Percentiles rank a stretch among this genome's conserved stretches.
These are phyloP conservation scores for Diabrotica virgifera DNA, from an alignment of 1,140 invertebrate species.

Conservation along the genomic window DNA sequence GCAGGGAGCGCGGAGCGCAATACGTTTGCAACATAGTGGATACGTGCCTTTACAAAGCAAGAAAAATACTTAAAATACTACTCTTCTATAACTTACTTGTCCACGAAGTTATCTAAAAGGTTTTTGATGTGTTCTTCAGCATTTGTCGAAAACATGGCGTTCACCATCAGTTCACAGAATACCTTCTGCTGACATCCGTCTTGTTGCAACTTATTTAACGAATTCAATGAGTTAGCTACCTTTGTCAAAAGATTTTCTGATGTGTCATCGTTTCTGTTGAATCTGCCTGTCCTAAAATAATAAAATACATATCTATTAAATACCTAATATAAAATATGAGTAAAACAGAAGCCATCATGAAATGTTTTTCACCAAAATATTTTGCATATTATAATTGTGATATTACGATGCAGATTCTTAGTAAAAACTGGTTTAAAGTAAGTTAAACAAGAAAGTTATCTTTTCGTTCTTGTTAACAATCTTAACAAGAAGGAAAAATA, in stretches of 20 bases:
- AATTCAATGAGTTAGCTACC: conserved; percentile 32
- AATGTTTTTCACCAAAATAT: too few relatives aligned
- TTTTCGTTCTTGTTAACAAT: too few relatives aligned
- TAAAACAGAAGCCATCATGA: background rate
- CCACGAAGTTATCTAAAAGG: conserved; percentile 39
- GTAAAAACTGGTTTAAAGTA: too few relatives aligned
- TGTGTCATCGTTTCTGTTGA: conserved; percentile 25
- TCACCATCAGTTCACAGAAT: conserved; percentile 45
- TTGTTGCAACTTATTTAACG: conserved; percentile 34
- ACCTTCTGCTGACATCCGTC: conserved; percentile 46
- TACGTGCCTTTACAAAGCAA: too few relatives aligned
- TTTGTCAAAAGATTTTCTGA: conserved; percentile 25
- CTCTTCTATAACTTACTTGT: conserved; percentile 33
- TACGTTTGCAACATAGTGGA: too few relatives aligned
- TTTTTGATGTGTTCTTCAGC: conserved; percentile 37
- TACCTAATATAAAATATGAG: background rate
- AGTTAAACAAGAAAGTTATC: too few relatives aligned
- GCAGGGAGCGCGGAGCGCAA: too few relatives aligned
- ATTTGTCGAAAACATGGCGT: conserved; percentile 36
- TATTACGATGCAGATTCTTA: too few relatives aligned
- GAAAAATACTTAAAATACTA: too few relatives aligned
- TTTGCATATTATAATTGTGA: too few relatives aligned
- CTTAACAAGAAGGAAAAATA: too few relatives aligned
- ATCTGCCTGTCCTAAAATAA: conserved; percentile 28
- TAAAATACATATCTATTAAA: background rate